Percentiles rank a stretch among this genome's conserved stretches.
Conservation (phyloP, 2,888 invertebrate species). For the Pseudolycoriella hygida region DNA sequence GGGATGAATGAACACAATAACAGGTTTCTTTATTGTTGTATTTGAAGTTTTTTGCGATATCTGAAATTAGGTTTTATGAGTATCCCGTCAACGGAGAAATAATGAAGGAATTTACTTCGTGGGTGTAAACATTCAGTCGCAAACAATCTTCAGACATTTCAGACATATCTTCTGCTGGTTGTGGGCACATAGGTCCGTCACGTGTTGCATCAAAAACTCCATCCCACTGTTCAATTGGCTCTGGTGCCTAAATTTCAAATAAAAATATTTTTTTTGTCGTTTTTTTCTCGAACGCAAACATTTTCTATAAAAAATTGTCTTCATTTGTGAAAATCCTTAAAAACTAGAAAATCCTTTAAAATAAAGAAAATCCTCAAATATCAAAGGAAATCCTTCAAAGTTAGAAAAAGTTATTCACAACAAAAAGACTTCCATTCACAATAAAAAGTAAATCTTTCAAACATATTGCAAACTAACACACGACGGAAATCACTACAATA, state of each 20-base stretch:
- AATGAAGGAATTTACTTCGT: conserved; percentile 9
- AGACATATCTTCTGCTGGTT: conserved; percentile 18
- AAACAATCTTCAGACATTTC: conserved; percentile 38
- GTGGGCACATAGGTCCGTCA: conserved; percentile 40
- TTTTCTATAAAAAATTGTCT: too few species aligned
- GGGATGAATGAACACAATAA: conserved; percentile 48
- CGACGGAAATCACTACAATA: too few species aligned
- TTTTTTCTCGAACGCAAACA: too few species aligned
- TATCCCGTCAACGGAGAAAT: too few species aligned
- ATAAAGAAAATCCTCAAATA: too few species aligned
- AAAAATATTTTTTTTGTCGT: conserved; percentile 1
- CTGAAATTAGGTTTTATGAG: conserved; percentile 1
- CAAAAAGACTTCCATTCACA: too few species aligned
- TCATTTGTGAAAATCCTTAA: too few species aligned
- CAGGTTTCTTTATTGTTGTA: conserved; percentile 28
- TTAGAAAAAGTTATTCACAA: too few species aligned
- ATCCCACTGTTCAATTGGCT: conserved; percentile 32
- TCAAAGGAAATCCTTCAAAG: too few species aligned
- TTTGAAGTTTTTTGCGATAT: background rate
- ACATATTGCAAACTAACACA: too few species aligned
- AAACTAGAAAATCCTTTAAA: too few species aligned
- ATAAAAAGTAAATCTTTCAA: too few species aligned
- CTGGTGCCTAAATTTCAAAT: conserved; percentile 32
- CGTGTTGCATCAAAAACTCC: conserved; percentile 34
- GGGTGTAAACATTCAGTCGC: conserved; percentile 36